Base-by-base conservation (phyloP, 2,888 invertebrate species). In the Lasioglossum figueresi region DNA sequence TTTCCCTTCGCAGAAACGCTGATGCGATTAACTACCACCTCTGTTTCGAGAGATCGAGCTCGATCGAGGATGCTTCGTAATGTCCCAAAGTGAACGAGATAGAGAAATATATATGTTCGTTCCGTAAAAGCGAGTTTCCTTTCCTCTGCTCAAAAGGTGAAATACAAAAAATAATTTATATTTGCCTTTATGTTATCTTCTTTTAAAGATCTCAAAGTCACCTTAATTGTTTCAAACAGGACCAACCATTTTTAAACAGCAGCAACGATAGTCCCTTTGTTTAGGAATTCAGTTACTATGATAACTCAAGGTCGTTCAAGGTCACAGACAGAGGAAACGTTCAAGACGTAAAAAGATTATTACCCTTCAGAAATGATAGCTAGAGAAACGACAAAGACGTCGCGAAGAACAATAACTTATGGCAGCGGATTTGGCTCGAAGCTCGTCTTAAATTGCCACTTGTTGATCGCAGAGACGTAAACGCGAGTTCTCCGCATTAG, bases 1-100 rank as follows among this genome's bases (percentile, higher is more conserved):
- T 82, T 83, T 68, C 66, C 63, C 23, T 76, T 34, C 34, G 71
- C 37, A 40, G 75, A 66, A 66, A 52, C 76, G 34, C 43, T 82
- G 76, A 82, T 40, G 40, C 84, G 70, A 83, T 83, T 82, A 82
- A 66, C 45, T 23, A 27, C 45, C 76, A 19, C 34, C 66, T 31
- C 34, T 34, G 31, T 16, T 31, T 68, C 52, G 52, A 3, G 23
- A 3, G 52, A 52, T 52, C 23, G 2, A 2, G 23, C 23, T 66
- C 66, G 66, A 23, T 34, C 37, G 66, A 68, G 4, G 34, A 59
- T 27, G n/a, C 56, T 14, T 14, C 52, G 52, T 10, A 52, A 23
- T 10, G 23, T 52, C 52, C 23, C 23, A 23, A 23, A 23, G 19
- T 52, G 52, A 23, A 52, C 52, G 23, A 52, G 52, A 52, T 8